Evolutionary conservation across 2,113 vertebrate species (phyloP).

Genomic region (Haemorhous mexicanus): DNA sequence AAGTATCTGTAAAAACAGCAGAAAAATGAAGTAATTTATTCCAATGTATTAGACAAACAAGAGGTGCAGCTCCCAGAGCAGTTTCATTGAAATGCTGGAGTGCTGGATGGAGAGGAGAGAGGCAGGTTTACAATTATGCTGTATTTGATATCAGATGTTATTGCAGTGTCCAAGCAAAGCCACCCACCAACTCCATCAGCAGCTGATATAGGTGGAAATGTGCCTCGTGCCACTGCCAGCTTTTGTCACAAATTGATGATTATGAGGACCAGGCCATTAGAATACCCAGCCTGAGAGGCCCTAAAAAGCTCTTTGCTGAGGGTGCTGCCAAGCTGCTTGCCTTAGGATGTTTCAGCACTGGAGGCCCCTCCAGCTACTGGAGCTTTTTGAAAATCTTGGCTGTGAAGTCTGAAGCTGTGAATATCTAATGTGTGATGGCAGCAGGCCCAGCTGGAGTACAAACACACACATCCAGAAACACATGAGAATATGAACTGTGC

Average conservation of each 20-base stretch:
- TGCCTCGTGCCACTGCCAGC: background rate
- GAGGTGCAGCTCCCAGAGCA: background rate
- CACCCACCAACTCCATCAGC: background rate
- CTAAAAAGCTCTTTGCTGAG: background rate
- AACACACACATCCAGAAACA: background rate
- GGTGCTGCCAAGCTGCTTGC: background rate
- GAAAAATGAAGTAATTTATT: background rate
- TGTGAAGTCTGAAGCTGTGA: slow-evolving; percentile 13
- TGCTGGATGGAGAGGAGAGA: background rate
- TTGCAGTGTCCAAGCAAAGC: background rate
- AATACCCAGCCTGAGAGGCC: background rate
- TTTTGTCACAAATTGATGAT: background rate
- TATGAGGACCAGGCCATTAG: background rate
- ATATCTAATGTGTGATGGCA: slow-evolving; percentile 10
- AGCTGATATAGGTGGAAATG: background rate
- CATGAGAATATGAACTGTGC: background rate
- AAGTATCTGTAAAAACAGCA: background rate
- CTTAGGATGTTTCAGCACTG: background rate
- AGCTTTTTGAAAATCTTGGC: slow-evolving; percentile 30
- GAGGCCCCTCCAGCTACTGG: background rate
- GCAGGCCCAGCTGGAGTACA: background rate
- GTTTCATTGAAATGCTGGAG: background rate
- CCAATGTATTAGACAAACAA: background rate
- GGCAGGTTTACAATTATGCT: background rate
- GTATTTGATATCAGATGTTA: background rate